These are phyloP conservation scores for Scomber colias DNA, from an alignment of 2,113 vertebrate genomes.

Conservation along the genomic window DNA sequence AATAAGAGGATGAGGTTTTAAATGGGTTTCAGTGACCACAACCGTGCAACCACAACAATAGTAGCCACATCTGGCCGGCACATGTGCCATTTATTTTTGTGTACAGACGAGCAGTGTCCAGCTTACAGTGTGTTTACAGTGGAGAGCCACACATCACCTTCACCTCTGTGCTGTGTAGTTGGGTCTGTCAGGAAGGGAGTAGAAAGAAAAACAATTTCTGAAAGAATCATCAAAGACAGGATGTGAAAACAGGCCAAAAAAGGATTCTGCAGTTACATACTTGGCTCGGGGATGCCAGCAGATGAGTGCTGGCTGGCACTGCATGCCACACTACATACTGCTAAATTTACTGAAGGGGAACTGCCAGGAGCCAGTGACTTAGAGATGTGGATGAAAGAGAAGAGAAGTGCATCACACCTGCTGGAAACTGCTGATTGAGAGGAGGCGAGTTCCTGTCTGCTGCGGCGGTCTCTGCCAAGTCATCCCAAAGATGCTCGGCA, in stretches of 20 bases:
- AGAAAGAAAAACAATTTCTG: conserved; percentile 15
- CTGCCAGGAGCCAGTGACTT: conserved; percentile 6
- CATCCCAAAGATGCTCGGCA: conserved; percentile 33
- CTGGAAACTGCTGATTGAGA: conserved; percentile 76
- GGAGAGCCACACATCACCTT: conserved; percentile 50
- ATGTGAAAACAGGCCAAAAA: conserved; percentile 39
- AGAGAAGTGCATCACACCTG: conserved; percentile 65
- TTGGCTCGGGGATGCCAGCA: conserved; percentile 4
- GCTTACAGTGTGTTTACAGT: conserved; percentile 61
- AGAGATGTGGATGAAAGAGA: conserved; percentile 20
- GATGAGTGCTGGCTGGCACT: conserved; percentile 20
- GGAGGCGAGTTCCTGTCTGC: conserved; percentile 66
- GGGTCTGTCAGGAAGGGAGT: conserved; percentile 4
- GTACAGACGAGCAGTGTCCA: conserved; percentile 53
- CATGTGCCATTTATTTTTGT: conserved; percentile 68
- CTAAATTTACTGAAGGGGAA: conserved; percentile 13
- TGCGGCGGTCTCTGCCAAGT: conserved; percentile 58
- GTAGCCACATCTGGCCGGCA: conserved; percentile 80
- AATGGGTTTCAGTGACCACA: conserved; percentile 50
- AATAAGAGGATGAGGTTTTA: conserved; percentile 41
- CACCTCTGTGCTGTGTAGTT: conserved; percentile 34
- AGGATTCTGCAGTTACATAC: conserved; percentile 16
- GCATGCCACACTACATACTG: background rate
- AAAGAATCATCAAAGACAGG: conserved; percentile 37
- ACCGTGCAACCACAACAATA: conserved; percentile 63